Evolutionary conservation across 2,888 invertebrate genomes (phyloP), one percentile per base, ranked within the genome.

Genomic region (Hirudinaria manillensis): DNA sequence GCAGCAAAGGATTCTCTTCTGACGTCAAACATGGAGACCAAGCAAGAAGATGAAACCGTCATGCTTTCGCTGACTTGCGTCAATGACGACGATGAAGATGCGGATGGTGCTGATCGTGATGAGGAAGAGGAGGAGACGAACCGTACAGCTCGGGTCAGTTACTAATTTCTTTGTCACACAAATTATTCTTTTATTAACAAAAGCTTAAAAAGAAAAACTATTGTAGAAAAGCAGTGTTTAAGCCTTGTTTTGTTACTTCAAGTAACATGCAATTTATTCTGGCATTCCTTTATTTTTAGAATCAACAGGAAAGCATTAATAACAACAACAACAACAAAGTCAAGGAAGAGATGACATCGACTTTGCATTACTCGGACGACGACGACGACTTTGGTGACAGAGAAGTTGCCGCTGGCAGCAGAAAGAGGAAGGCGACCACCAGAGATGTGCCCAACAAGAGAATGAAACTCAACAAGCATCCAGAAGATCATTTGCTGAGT

Each of bases 341-440:
- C 3, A 45, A 10, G 10, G 16, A 45, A 45, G 45, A 45, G 21
- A 16, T 24, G 24, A 61, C 24, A 61, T 61, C 61, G n/a, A 7
- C 61, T 95, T 83, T 96, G 96, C 0, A 96, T 97, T 0, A 93
- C 95, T 83, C 32, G 1, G 55, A 27, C 55, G 32, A 53, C 4
- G 51, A 19, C 24, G 45, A 70, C 24, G 27, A 70, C 24, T 19
- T 2, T 3, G 70, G 10, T 3, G n/a, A 27, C 21, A 1, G n/a
- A 34, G 10, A 71, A 2, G 36, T 10, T 2, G 4, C 7, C 24
- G 51, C 13, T 1, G n/a, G 29, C 68, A 36, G 38, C 3, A 70
- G 45, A 55, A 53, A 72, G 38, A 38, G 45, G 27, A 34, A 72
- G 34, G 3, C n/a, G 13, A 51, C 29, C 4, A 7, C 29, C 27